Conservation (phyloP, 2,888 invertebrate species). For the Lasius platythorax region DNA sequence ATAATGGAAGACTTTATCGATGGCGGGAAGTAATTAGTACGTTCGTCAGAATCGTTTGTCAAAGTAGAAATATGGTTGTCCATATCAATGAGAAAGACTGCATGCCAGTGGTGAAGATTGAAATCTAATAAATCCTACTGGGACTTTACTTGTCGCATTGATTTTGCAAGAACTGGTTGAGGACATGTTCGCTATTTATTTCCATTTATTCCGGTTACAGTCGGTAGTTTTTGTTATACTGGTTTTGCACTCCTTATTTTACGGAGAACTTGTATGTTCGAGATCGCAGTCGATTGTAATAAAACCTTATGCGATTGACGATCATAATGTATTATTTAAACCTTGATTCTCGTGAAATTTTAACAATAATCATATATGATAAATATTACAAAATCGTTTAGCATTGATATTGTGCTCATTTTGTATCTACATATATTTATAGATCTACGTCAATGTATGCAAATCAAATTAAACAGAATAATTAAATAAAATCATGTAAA, state of each 20-base stretch:
- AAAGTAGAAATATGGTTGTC: conserved; percentile 56
- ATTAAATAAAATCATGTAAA: background rate
- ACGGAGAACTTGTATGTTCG: background rate
- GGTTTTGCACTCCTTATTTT: conserved; percentile 7
- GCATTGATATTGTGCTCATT: background rate
- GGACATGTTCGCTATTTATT: conserved; percentile 20
- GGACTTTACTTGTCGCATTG: conserved; percentile 62
- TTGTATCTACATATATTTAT: background rate
- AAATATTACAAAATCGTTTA: conserved; percentile 11
- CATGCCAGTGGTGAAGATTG: conserved; percentile 56
- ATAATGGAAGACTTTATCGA: conserved; percentile 57
- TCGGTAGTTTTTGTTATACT: conserved; percentile 1
- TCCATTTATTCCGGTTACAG: conserved; percentile 27
- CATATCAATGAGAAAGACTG: conserved; percentile 56
- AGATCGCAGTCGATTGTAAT: background rate
- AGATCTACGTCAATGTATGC: background rate
- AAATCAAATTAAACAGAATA: background rate
- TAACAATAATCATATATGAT: background rate
- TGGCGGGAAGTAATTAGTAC: conserved; percentile 71
- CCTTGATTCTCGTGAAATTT: background rate
- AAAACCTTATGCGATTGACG: conserved; percentile 8
- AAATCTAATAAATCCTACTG: conserved; percentile 71
- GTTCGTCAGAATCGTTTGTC: conserved; percentile 59
- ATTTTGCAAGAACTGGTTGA: conserved; percentile 64
- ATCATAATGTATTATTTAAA: conserved; percentile 11